Conservation (phyloP, 92 coral and sea anemone genomes). For the Chrysogorgia sp. region DNA sequence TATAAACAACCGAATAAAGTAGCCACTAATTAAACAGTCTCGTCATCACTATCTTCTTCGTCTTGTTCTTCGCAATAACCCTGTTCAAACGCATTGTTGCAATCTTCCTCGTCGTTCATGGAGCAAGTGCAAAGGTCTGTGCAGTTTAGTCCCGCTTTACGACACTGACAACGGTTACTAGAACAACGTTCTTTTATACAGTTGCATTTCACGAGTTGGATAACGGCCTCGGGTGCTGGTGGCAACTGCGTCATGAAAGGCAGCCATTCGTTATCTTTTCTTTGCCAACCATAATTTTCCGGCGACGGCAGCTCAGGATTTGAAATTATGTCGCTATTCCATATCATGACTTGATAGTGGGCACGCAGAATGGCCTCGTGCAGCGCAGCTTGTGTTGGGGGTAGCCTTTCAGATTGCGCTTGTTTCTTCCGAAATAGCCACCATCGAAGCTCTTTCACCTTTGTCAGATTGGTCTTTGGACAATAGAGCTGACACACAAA, state of each 20-base stretch:
- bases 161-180: conserved; percentile 14
- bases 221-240: conserved; percentile 23
- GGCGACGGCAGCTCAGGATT: conserved; percentile 60
- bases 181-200: conserved; percentile 10
- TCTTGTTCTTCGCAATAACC: background rate
- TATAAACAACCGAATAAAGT: background rate
- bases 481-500: conserved; percentile 55
- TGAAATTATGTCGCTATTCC: conserved; percentile 46
- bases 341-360: no score
- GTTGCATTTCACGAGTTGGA: conserved; percentile 11
- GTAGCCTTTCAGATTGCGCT: conserved; percentile 60
- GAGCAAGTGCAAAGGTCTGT: conserved; percentile 14
- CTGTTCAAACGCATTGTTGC: background rate
- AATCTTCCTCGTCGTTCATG: conserved; percentile 9
- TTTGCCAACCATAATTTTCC: conserved; percentile 56
- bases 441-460: conserved; percentile 55
- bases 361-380: conserved; percentile 27
- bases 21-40: background rate
- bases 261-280: background rate
- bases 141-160: conserved; percentile 15
- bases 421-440: conserved; percentile 55
- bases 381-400: conserved; percentile 55
- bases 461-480: conserved; percentile 40
- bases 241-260: conserved; percentile 24
- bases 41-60: background rate